A percentile compares a stretch with the other conserved stretches of the same genome.
These are phyloP conservation scores for Origma solitaria DNA, from an alignment of 2,113 vertebrate species.

Conservation along the genomic window DNA sequence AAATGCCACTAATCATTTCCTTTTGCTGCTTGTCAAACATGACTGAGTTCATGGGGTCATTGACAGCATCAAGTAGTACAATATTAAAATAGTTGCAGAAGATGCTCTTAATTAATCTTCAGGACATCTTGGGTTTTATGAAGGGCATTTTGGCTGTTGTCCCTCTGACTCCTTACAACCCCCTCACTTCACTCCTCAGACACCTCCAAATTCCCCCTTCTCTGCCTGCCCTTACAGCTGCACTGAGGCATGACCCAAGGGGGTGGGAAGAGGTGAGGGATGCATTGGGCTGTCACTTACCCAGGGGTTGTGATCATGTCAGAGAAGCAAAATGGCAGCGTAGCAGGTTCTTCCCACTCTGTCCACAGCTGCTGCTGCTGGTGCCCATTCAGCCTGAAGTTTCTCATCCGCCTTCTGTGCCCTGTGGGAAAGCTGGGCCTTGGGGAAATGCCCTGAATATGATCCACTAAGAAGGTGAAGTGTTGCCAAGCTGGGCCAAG, in stretches of 20 bases:
- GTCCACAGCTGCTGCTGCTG: background rate
- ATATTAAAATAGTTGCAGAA: background rate
- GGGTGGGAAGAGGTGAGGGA: fast-evolving
- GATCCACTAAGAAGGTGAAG: background rate
- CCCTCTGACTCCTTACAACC: background rate
- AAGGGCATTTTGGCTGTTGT: background rate
- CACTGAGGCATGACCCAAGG: background rate
- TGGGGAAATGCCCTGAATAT: background rate
- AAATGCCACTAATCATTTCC: background rate
- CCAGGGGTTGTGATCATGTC: background rate
- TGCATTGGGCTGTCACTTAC: background rate
- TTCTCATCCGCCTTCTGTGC: fast-evolving
- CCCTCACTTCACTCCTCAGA: background rate
- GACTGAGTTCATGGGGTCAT: background rate
- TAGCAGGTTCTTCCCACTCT: background rate
- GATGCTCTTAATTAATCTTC: background rate
- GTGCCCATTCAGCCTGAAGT: background rate
- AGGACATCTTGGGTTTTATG: background rate
- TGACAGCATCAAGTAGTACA: background rate
- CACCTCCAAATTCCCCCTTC: background rate
- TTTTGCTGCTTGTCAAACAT: background rate
- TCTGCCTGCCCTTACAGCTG: background rate
- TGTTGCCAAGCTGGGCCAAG: fast-evolving
- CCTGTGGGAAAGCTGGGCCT: fast-evolving
- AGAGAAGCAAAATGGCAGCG: background rate